Evolutionary conservation across 2,113 vertebrate genomes (phyloP).

Genomic region (Tonatia bakeri): DNA sequence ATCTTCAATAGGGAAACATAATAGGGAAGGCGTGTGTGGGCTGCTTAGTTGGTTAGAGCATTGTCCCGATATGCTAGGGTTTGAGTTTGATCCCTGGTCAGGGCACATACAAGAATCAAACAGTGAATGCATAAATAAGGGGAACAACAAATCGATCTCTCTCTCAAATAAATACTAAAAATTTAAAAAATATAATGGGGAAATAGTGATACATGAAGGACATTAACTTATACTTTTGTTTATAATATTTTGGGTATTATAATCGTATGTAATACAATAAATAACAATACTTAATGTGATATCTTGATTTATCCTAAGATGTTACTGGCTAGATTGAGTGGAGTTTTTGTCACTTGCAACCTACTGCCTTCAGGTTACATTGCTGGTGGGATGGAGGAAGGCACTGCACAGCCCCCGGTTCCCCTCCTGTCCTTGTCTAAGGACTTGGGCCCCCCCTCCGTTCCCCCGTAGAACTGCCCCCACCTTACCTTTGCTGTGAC

Average conservation of each 20-base stretch:
- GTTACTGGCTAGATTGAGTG: background rate
- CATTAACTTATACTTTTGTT: background rate
- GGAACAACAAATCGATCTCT: too few species aligned
- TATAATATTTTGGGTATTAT: background rate
- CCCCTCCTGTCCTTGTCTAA: background rate
- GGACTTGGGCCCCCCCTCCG: background rate
- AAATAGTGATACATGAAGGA: background rate
- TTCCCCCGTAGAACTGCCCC: background rate
- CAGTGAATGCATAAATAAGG: too few species aligned
- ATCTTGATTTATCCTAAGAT: background rate
- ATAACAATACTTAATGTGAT: background rate
- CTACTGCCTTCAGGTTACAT: background rate
- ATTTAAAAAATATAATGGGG: background rate
- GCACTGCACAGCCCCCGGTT: background rate
- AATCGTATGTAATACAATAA: background rate
- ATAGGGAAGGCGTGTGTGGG: background rate
- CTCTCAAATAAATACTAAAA: too few species aligned
- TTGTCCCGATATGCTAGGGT: too few species aligned
- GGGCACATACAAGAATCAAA: too few species aligned
- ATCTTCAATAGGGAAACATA: background rate
- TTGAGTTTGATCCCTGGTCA: too few species aligned
- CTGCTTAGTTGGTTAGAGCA: too few species aligned
- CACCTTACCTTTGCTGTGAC: background rate
- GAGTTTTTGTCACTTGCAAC: background rate
- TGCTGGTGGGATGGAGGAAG: background rate